Conservation (phyloP, 64 coral and sea anemone genomes). For the Orbicella faveolata region DNA sequence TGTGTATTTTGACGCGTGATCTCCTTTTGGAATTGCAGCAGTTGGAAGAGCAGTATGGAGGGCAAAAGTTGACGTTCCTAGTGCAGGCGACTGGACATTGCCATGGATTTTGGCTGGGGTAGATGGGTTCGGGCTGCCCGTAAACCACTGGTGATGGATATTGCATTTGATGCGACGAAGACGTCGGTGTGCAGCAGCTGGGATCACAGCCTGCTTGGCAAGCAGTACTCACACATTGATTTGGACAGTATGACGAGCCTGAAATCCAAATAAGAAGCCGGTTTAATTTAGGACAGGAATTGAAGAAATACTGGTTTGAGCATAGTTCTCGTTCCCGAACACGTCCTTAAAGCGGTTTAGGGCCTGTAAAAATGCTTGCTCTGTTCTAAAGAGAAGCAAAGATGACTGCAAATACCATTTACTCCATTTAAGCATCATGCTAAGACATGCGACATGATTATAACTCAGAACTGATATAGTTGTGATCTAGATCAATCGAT, state of each 20-base stretch:
- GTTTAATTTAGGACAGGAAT: not conserved
- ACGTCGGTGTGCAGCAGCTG: not conserved
- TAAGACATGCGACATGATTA: too few species aligned
- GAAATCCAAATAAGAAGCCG: not conserved
- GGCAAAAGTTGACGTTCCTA: slow-evolving; percentile 14
- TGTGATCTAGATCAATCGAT: too few species aligned
- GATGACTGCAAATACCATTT: too few species aligned
- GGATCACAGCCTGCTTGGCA: slow-evolving; percentile 25
- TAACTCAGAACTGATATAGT: too few species aligned
- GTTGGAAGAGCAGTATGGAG: slow-evolving; percentile 16
- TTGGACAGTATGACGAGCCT: slow-evolving; percentile 22
- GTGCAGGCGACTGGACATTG: slow-evolving; percentile 14
- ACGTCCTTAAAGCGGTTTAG: too few species aligned
- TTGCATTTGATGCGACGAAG: not conserved
- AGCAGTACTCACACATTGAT: not conserved
- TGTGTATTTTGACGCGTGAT: not conserved
- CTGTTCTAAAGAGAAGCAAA: too few species aligned
- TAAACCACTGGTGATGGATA: slow-evolving; percentile 3
- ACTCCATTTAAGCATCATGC: too few species aligned
- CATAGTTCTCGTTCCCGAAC: too few species aligned
- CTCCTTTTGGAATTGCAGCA: slow-evolving; percentile 35
- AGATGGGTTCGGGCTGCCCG: not conserved
- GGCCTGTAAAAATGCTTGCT: too few species aligned
- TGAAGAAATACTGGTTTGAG: too few species aligned
- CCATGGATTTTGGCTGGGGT: not conserved